phyloP scores from a whole-genome alignment of 2,113 vertebrate genomes.

The Chaetura pelagica region DNA sequence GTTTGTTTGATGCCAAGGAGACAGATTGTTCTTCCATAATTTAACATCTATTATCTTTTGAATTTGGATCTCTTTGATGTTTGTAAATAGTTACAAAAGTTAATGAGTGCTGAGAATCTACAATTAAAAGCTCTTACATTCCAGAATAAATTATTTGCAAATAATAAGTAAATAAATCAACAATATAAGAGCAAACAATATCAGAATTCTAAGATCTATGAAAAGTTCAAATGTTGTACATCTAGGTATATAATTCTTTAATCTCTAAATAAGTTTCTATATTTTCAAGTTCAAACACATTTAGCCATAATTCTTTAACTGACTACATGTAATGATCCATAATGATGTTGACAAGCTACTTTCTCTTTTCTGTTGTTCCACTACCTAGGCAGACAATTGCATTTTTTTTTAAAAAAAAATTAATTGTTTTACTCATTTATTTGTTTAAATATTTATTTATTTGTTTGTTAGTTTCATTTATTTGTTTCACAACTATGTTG shows the following conservation, averaged over 20 bases:
- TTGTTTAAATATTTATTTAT: too few species aligned
- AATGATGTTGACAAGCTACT: not conserved
- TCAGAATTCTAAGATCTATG: not conserved
- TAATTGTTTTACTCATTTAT: too few species aligned
- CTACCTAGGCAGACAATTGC: not conserved
- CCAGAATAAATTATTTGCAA: not conserved
- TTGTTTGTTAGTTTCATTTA: too few species aligned
- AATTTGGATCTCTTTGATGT: not conserved
- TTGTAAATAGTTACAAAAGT: not conserved
- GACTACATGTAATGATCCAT: fast-evolving
- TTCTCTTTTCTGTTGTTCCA: not conserved
- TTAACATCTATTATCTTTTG: not conserved
- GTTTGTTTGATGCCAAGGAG: not conserved
- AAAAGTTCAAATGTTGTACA: not conserved
- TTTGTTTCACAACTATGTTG: too few species aligned
- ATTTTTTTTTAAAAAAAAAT: not conserved
- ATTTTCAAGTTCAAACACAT: not conserved
- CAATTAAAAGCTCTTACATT: not conserved
- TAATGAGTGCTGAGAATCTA: not conserved
- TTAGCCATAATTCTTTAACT: not conserved
- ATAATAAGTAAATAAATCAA: not conserved
- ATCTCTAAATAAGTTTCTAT: not conserved
- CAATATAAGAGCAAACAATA: not conserved
- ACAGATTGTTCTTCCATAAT: not conserved
- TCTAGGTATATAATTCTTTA: not conserved